These are phyloP conservation scores for Lithophane ornitopus DNA, from an alignment of 2,888 invertebrate species.

Conservation along the genomic window DNA sequence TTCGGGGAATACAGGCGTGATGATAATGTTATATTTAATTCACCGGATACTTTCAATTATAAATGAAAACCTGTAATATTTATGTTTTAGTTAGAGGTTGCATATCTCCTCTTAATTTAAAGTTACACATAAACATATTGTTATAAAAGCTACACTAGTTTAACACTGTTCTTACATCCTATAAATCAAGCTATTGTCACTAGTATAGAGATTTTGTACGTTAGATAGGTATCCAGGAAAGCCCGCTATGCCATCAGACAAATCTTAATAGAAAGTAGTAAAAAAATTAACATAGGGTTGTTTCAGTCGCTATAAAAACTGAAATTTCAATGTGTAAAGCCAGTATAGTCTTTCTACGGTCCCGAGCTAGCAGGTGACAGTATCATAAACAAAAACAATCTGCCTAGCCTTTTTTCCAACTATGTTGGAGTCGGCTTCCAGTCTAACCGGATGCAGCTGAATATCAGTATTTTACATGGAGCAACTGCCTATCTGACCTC, in stretches of 20 bases:
- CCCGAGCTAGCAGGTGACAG: too few relatives aligned
- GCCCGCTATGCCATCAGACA: background rate
- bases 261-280: background rate
- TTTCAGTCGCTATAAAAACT: background rate
- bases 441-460: too few relatives aligned
- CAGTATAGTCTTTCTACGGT: too few relatives aligned
- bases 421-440: too few relatives aligned
- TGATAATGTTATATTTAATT: background rate
- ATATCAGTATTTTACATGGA: too few relatives aligned
- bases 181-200: background rate
- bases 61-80: background rate
- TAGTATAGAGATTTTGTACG: background rate
- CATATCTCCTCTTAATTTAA: background rate
- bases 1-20: background rate
- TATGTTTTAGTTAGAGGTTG: background rate
- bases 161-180: background rate
- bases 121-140: background rate
- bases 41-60: background rate
- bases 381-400: too few relatives aligned
- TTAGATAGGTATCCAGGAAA: background rate
- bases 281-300: background rate
- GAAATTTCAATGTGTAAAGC: too few relatives aligned
- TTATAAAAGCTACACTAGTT: background rate
- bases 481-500: too few relatives aligned
- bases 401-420: too few relatives aligned